Evolutionary conservation across 2,797 vertebrate genomes (phyloP).

Genomic region (Aselliscus stoliczkanus): DNA sequence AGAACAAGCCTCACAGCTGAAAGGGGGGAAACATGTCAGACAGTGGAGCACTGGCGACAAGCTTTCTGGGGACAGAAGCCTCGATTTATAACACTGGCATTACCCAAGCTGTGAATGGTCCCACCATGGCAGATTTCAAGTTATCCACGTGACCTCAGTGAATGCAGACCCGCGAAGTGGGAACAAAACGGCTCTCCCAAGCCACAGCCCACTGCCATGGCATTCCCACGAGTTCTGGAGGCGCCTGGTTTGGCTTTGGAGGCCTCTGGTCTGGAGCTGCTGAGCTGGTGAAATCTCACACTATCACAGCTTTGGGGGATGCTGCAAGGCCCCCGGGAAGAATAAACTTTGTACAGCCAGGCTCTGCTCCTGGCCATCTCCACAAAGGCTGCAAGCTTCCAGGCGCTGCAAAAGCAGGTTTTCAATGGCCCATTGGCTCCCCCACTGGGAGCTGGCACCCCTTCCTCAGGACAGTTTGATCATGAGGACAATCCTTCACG

Average conservation of each 20-base stretch:
- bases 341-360: not conserved
- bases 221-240: accelerated
- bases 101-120: not conserved
- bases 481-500: accelerated
- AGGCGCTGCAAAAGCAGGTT: too few relatives aligned
- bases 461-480: accelerated
- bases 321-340: not conserved
- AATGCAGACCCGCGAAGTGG: accelerated
- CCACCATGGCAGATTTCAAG: not conserved
- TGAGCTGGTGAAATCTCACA: not conserved
- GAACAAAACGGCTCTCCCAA: not conserved
- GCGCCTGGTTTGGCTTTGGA: not conserved
- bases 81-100: accelerated
- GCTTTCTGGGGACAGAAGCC: not conserved
- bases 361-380: not conserved
- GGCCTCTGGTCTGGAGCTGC: not conserved
- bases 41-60: accelerated
- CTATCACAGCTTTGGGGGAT: not conserved
- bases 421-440: not conserved
- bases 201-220: accelerated
- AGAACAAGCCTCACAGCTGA: not conserved
- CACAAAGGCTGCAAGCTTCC: accelerated
- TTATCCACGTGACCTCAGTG: not conserved
- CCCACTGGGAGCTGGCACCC: accelerated
- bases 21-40: accelerated